These are phyloP conservation scores for Stegana nigrithorax DNA, from an alignment of 2,888 invertebrate genomes.

Conservation along the genomic window DNA sequence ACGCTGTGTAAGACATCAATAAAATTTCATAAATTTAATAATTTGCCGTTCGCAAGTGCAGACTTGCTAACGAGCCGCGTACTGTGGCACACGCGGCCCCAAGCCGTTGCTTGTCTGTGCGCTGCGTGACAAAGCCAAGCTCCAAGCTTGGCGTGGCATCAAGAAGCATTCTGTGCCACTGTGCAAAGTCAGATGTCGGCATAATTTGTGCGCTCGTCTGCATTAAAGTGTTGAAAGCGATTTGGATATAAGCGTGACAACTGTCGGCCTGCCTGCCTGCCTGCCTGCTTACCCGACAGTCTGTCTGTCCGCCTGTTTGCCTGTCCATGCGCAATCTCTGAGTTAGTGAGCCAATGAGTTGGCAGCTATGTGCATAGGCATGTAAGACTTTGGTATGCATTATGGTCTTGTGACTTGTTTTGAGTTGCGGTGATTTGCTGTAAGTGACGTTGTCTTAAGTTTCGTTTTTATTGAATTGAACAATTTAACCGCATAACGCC, in stretches of 20 bases:
- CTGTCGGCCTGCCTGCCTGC: too few relatives aligned
- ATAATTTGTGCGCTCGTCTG: slow-evolving; percentile 42
- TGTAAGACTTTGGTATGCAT: too few relatives aligned
- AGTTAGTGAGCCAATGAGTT: not conserved
- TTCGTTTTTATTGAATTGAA: slow-evolving; percentile 51
- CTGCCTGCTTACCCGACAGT: not conserved
- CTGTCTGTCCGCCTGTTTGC: slow-evolving; percentile 12
- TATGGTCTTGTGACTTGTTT: slow-evolving; percentile 13
- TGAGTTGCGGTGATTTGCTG: not conserved
- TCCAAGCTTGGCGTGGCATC: not conserved
- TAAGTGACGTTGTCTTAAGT: slow-evolving; percentile 32
- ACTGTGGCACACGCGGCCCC: slow-evolving; percentile 34
- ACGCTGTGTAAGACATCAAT: slow-evolving; percentile 55
- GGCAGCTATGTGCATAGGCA: slow-evolving; percentile 1
- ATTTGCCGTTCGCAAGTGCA: slow-evolving; percentile 44
- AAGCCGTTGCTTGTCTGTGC: not conserved
- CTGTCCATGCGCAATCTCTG: slow-evolving; percentile 3
- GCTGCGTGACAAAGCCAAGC: not conserved
- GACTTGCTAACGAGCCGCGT: slow-evolving; percentile 34
- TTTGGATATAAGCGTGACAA: too few relatives aligned
- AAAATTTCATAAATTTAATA: slow-evolving; percentile 57
- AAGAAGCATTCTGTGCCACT: slow-evolving; percentile 34
- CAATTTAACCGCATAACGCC: slow-evolving; percentile 47
- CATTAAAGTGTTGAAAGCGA: slow-evolving; percentile 26
- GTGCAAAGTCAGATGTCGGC: slow-evolving; percentile 40